phyloP scores from a whole-genome alignment of 2,888 invertebrate genomes.

The Proisotoma minuta region DNA sequence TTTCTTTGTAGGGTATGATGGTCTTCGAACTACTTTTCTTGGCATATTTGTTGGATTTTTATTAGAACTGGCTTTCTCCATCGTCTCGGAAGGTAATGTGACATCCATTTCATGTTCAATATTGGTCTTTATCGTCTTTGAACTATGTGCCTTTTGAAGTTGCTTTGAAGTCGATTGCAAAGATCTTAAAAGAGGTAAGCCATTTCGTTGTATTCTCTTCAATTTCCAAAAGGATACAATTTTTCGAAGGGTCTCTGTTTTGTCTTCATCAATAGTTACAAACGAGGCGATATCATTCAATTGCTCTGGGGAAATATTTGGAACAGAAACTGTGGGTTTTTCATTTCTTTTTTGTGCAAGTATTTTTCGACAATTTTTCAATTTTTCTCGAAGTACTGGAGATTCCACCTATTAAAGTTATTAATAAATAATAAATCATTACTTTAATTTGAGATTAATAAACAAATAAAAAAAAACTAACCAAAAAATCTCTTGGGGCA shows the following conservation, averaged over 20 bases:
- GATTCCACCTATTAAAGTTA: no score
- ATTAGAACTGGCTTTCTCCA: no score
- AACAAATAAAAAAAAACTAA: neutral
- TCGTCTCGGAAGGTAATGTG: no score
- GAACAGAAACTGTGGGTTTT: slow-evolving; percentile 86
- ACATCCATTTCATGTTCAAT: no score
- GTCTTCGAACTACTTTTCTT: no score
- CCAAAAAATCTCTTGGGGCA: slow-evolving; percentile 64
- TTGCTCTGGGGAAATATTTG: slow-evolving; percentile 81
- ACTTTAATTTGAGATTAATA: no score
- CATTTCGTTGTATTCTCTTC: slow-evolving; percentile 89
- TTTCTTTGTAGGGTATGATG: no score
- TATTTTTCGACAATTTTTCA: slow-evolving; percentile 80
- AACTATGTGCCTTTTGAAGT: neutral
- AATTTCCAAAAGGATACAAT: slow-evolving; percentile 95
- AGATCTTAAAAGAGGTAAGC: slow-evolving; percentile 84
- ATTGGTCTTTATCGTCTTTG: neutral
- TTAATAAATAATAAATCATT: neutral
- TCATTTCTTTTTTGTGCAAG: slow-evolving; percentile 83
- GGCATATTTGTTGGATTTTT: no score
- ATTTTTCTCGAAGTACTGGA: slow-evolving; percentile 61
- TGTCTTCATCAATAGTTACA: slow-evolving; percentile 64
- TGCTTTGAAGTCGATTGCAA: slow-evolving; percentile 64
- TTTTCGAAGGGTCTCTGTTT: no score
- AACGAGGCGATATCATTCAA: slow-evolving; percentile 72